Percentiles rank a stretch among this genome's conserved stretches.
Evolutionary conservation across 2,797 vertebrate genomes (phyloP).

Genomic region (Lagodon rhomboides): DNA sequence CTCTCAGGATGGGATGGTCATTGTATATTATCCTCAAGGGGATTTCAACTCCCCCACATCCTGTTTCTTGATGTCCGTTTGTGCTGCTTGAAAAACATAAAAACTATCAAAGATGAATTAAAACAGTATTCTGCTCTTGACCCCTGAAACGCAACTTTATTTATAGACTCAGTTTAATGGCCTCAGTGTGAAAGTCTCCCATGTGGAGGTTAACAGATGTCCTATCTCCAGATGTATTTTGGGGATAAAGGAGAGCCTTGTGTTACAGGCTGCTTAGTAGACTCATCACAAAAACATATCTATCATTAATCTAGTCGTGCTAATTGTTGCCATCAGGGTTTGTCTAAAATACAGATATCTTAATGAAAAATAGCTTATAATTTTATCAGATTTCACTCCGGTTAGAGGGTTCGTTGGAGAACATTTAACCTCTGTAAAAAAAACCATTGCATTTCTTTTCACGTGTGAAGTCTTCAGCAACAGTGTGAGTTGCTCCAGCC

Average conservation of each 20-base stretch:
- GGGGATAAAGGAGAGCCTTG: neutral
- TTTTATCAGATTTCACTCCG: slow-evolving; percentile 18
- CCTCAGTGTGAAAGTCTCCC: slow-evolving; percentile 38
- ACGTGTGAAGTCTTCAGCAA: slow-evolving; percentile 27
- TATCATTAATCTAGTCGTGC: slow-evolving; percentile 5
- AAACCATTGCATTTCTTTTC: neutral
- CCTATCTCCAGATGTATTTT: slow-evolving; percentile 18
- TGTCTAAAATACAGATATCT: slow-evolving; percentile 8
- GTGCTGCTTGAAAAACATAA: slow-evolving; percentile 48
- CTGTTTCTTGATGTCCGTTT: slow-evolving; percentile 67
- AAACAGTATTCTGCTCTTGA: slow-evolving; percentile 40
- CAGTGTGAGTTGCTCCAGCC: slow-evolving; percentile 28
- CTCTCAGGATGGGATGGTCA: slow-evolving; percentile 46
- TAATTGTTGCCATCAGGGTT: neutral
- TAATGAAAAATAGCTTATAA: slow-evolving; percentile 10
- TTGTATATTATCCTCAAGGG: slow-evolving; percentile 52
- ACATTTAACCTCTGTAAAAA: neutral
- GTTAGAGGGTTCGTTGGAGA: neutral
- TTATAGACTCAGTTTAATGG: slow-evolving; percentile 50
- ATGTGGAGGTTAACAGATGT: slow-evolving; percentile 33
- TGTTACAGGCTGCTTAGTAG: slow-evolving; percentile 7
- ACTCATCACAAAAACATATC: slow-evolving; percentile 24
- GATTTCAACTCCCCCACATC: slow-evolving; percentile 74
- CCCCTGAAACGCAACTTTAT: slow-evolving; percentile 46
- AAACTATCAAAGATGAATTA: slow-evolving; percentile 41